These are phyloP conservation scores for Brotula barbata DNA, from an alignment of 2,797 vertebrate genomes.

Conservation along the genomic window DNA sequence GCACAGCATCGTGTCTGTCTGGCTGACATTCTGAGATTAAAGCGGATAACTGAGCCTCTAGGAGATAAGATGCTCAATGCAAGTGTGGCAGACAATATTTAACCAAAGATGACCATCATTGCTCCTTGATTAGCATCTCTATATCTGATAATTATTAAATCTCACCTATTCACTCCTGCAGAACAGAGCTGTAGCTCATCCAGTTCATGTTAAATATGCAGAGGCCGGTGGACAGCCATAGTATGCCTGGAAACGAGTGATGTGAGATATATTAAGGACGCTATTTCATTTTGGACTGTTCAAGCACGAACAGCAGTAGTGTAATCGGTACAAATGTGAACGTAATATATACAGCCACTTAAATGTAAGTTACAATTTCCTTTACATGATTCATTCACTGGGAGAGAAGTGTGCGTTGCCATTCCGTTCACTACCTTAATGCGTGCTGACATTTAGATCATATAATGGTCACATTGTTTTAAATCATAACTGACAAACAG, in stretches of 20 bases:
- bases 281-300: conserved; percentile 12
- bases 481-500: conserved; percentile 14
- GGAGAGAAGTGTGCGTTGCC: not conserved
- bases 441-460: conserved; percentile 11
- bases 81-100: conserved; percentile 27
- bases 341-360: not conserved
- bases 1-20: conserved; percentile 6
- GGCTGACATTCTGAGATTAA: conserved; percentile 11
- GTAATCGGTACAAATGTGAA: conserved; percentile 24
- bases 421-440: not conserved
- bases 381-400: conserved; percentile 7
- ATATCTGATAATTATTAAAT: conserved; percentile 11
- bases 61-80: conserved; percentile 10
- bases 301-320: conserved; percentile 29
- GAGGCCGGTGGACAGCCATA: conserved; percentile 1
- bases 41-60: conserved; percentile 3
- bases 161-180: conserved; percentile 5
- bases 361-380: conserved; percentile 14
- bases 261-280: not conserved
- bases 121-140: conserved; percentile 38
- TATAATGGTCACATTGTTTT: conserved; percentile 11
- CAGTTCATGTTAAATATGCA: conserved; percentile 5
- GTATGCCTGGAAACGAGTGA: conserved; percentile 3
- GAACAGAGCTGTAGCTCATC: conserved; percentile 9
- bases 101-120: conserved; percentile 65